These are phyloP conservation scores for Camelus dromedarius DNA, from an alignment of 2,113 vertebrate species.

Conservation along the genomic window DNA sequence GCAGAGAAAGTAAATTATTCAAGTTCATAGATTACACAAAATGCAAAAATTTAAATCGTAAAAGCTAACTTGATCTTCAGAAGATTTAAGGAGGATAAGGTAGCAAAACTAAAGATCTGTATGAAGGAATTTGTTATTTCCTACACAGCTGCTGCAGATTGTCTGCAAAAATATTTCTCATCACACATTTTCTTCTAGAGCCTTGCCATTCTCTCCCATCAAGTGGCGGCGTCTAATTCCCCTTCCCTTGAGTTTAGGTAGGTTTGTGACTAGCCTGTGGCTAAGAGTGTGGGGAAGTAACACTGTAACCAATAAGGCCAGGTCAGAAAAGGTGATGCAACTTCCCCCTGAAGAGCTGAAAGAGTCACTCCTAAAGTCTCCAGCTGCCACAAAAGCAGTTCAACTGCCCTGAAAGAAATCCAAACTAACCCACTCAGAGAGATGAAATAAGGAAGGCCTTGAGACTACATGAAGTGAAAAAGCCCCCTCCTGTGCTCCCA, in stretches of 20 bases:
- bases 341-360: background rate
- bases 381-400: background rate
- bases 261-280: background rate
- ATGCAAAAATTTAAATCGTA: conserved; percentile 46
- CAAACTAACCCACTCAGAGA: background rate
- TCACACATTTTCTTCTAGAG: background rate
- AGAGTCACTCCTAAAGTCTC: background rate
- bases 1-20: conserved; percentile 43
- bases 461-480: background rate
- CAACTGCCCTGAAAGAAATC: conserved; percentile 9
- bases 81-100: conserved; percentile 44
- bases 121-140: conserved; percentile 25
- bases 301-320: background rate
- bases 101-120: conserved; percentile 34
- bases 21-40: conserved; percentile 49
- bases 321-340: conserved; percentile 19
- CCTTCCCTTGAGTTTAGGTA: background rate
- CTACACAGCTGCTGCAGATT: background rate
- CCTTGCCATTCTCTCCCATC: background rate
- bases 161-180: conserved; percentile 47
- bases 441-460: background rate
- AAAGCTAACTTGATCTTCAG: conserved; percentile 63
- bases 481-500: background rate
- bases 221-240: background rate
- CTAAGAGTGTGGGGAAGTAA: conserved; percentile 16